Base-by-base conservation (phyloP, 2,888 invertebrate species). In the Sturmia bella region DNA sequence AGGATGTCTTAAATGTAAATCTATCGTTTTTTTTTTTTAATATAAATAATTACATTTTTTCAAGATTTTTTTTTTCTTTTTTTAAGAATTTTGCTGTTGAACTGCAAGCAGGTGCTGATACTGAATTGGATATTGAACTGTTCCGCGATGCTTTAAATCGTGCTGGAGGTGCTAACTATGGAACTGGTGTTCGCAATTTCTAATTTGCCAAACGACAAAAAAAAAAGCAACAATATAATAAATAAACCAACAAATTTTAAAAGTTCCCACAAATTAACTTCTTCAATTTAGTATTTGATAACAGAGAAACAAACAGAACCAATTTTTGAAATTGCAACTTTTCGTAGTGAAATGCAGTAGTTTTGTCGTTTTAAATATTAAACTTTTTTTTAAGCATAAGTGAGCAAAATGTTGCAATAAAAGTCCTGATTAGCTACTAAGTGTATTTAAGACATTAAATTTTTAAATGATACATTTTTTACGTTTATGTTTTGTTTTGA, bases 101-200 rank as follows among this genome's bases (percentile, higher is more conserved):
- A 89, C 91, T 95, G 85, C 94, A 95, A 89, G 91, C 95, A 87
- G 94, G 94, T 88, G 94, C 93, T 86, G 92, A 93, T 87, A 91
- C 92, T 45, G 96, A 96, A 87, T 92, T 96, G 90, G 94, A 94
- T 87, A 93, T 95, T 87, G 93, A 94, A 85, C 92, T 93, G 88
- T 94, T 96, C 89, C 93, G 93, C 87, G 93, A 94, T 74, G 93
- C 94, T 80, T 90, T 95, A 87, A 93, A 93, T 86, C 93, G 94
- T 88, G 95, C 95, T 77, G 95, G 95, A 43, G 96, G 96, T 84
- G 95, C 95, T 72, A 95, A 95, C 91, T 96, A 96, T 87, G 96
- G 96, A 64, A 95, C 95, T 59, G 96, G 95, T 52, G 92, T 94
- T 85, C 92, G 95, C 88, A 94, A 94, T 63, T 86, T 86, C 80